Conservation (phyloP, 2,113 vertebrate species). For the Pterocles gutturalis region DNA sequence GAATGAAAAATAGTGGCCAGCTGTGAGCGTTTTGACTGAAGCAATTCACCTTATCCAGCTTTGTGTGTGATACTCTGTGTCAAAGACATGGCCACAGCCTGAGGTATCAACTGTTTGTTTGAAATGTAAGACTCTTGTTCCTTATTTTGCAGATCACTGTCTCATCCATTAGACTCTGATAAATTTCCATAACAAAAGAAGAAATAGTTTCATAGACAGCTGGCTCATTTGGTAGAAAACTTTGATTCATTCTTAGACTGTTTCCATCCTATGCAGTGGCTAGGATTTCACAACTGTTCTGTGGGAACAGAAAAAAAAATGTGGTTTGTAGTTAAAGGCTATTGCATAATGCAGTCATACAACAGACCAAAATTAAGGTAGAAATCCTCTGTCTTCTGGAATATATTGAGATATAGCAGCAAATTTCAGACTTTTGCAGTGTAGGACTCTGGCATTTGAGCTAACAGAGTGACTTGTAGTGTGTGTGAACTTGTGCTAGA, state of each 20-base stretch:
- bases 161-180: background rate
- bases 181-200: background rate
- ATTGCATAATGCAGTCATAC: background rate
- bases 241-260: background rate
- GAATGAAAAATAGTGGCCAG: background rate
- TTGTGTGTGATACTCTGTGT: background rate
- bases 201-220: background rate
- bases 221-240: background rate
- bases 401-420: background rate
- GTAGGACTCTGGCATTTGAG: background rate
- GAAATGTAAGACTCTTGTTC: background rate
- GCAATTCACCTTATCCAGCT: background rate
- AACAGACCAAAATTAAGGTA: background rate
- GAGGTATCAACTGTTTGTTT: background rate
- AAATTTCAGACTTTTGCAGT: background rate
- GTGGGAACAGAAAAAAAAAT: background rate
- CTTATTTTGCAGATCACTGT: background rate
- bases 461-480: background rate
- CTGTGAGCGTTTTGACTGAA: background rate
- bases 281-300: background rate
- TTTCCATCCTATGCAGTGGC: background rate
- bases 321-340: background rate
- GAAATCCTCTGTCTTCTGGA: background rate
- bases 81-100: background rate
- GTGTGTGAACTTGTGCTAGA: background rate